Conservation (phyloP, 2,888 invertebrate species). For the Lathronympha strigana region DNA sequence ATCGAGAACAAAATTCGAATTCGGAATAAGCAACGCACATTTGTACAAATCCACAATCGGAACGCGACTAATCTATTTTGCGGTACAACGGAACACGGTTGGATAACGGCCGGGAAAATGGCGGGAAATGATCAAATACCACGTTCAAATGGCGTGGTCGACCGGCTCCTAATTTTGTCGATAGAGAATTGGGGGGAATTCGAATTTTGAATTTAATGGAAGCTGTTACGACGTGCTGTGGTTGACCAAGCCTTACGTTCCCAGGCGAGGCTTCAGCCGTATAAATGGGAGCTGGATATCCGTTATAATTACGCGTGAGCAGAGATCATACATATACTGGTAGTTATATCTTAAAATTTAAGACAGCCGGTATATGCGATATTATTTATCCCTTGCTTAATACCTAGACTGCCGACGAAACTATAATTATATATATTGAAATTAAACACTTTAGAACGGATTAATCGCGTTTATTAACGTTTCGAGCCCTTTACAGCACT, state of each 20-base stretch:
- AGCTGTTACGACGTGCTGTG: background rate
- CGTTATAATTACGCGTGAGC: background rate
- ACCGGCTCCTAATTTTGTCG: conserved; percentile 28
- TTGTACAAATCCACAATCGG: conserved; percentile 49
- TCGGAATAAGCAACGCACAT: too few species aligned
- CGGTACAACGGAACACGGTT: conserved; percentile 52
- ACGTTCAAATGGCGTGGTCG: conserved; percentile 29
- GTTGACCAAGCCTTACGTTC: background rate
- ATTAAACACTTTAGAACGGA: too few species aligned
- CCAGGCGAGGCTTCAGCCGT: background rate
- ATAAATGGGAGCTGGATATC: background rate
- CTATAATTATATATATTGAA: too few species aligned
- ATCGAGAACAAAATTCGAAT: too few species aligned
- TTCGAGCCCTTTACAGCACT: too few species aligned
- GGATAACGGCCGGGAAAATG: conserved; percentile 54
- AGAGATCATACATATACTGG: too few species aligned
- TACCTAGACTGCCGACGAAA: background rate
- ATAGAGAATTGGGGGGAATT: conserved; percentile 24
- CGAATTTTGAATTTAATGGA: conserved; percentile 20
- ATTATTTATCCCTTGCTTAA: too few species aligned
- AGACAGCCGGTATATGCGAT: too few species aligned
- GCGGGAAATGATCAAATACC: conserved; percentile 55
- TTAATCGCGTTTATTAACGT: too few species aligned
- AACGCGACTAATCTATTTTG: conserved; percentile 61
- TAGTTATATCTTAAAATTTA: too few species aligned